phyloP scores from a whole-genome alignment of 2,888 invertebrate genomes.

The Leptothorax acervorum region DNA sequence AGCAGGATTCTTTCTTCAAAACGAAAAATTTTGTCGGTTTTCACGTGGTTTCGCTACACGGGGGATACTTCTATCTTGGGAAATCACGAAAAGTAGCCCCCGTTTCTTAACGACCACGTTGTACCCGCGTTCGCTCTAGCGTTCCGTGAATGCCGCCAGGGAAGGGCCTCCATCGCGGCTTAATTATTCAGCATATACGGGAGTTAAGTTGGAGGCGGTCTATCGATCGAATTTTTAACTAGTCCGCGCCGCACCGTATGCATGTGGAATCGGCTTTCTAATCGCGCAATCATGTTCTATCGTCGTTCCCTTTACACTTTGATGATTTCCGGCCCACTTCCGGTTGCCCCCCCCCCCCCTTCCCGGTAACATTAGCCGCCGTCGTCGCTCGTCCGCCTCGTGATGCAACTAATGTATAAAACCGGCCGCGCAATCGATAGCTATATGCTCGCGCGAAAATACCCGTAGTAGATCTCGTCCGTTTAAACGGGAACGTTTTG shows the following conservation, averaged over 20 bases:
- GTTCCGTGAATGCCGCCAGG: constrained; percentile 17
- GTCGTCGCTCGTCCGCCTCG: background rate
- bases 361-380: background rate
- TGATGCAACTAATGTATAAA: background rate
- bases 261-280: constrained; percentile 53
- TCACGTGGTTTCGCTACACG: background rate
- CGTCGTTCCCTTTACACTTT: constrained; percentile 37
- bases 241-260: constrained; percentile 19
- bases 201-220: constrained; percentile 60
- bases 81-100: constrained; percentile 17
- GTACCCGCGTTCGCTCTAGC: constrained; percentile 1
- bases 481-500: constrained; percentile 31
- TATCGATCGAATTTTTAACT: constrained; percentile 69
- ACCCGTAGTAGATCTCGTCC: background rate
- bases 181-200: constrained; percentile 65
- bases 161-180: constrained; percentile 46
- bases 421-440: constrained; percentile 4
- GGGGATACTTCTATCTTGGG: background rate
- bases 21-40: constrained; percentile 1
- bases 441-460: background rate
- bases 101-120: background rate
- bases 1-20: background rate
- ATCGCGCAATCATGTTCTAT: constrained; percentile 51
- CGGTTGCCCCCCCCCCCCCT: background rate
- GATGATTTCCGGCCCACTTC: constrained; percentile 45